Evolutionary conservation across 2,113 vertebrate genomes (phyloP), one percentile per base, ranked within the genome.

Genomic region (Stigmatopora argus): DNA sequence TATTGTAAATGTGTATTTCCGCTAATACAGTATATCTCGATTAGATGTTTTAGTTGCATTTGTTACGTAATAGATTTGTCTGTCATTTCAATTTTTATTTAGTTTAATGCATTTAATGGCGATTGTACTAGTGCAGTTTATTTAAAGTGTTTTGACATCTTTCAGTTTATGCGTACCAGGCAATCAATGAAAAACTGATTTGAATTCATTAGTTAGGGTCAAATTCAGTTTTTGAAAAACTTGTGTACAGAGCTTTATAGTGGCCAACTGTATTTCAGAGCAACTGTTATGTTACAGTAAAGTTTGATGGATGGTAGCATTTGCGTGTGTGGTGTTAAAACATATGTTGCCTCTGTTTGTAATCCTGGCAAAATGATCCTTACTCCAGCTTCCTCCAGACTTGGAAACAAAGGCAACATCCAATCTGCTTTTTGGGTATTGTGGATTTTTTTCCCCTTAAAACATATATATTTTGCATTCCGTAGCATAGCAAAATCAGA

Each of bases 331-430:
- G 41, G 49, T 65, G 61, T 75, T 62, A 26, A 68, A 78, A 69
- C 73, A 17, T 70, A 62, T 71, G 71, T 69, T 55, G 61, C 51
- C 64, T 55, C 64, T 60, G 75, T 78, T 79, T 75, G 72, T 82
- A 76, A 83, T 82, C 81, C 77, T 73, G 18, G 65, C 65, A 80
- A 84, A 75, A 63, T 65, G 69, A 86, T 83, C 82, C 77, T 85
- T 81, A 60, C 41, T 71, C 69, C 26, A n/a, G 84, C 77, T 74
- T 82, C 66, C 67, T 67, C 51, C 0, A 62, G 59, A 67, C 78
- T 82, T 75, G 78, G 78, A 80, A 71, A 65, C 74, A 66, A 79
- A 79, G 58, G 44, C 67, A 71, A 69, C 44, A 26, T 67, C 69
- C 48, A 83, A 62, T 13, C 58, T 31, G 21, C 15, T 35, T 58